Evolutionary conservation across 1,140 invertebrate genomes (phyloP).

Genomic region (Contarinia nasturtii): DNA sequence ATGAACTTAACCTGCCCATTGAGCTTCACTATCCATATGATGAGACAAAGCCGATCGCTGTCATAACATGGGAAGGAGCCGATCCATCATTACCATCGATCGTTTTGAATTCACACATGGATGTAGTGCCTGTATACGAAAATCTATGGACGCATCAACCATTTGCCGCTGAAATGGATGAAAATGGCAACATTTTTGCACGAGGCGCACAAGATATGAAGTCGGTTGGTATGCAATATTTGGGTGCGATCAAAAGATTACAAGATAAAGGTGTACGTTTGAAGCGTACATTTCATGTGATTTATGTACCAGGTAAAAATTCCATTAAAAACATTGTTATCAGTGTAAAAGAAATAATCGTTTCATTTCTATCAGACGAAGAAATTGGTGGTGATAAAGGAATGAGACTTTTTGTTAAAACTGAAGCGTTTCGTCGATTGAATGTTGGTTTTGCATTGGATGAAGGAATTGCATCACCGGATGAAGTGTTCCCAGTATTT

Average conservation of each 20-base stretch:
- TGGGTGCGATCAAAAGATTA: conserved; percentile 52
- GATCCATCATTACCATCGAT: conserved; percentile 43
- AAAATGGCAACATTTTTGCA: conserved; percentile 58
- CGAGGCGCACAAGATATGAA: conserved; percentile 53
- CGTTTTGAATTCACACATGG: conserved; percentile 70
- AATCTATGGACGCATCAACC: conserved; percentile 42
- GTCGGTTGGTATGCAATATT: conserved; percentile 18
- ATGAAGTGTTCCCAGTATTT: conserved; percentile 45
- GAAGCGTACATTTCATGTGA: conserved; percentile 47
- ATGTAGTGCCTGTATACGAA: conserved; percentile 65
- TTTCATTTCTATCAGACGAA: conserved; percentile 47
- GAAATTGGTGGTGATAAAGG: conserved; percentile 65
- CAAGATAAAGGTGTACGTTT: conserved; percentile 33
- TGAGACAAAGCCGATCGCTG: conserved; percentile 41
- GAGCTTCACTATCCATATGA: conserved; percentile 23
- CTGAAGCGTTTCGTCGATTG: conserved; percentile 41
- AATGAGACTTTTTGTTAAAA: conserved; percentile 47
- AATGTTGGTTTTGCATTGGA: conserved; percentile 66
- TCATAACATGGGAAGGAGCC: conserved; percentile 54
- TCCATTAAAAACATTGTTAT: conserved; percentile 8
- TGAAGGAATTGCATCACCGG: conserved; percentile 49
- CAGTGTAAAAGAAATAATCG: not conserved
- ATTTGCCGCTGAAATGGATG: conserved; percentile 51
- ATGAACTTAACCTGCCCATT: conserved; percentile 34
- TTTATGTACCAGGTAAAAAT: conserved; percentile 58